Conservation (phyloP, 2,888 invertebrate genomes). For the Epicampocera succincta region DNA sequence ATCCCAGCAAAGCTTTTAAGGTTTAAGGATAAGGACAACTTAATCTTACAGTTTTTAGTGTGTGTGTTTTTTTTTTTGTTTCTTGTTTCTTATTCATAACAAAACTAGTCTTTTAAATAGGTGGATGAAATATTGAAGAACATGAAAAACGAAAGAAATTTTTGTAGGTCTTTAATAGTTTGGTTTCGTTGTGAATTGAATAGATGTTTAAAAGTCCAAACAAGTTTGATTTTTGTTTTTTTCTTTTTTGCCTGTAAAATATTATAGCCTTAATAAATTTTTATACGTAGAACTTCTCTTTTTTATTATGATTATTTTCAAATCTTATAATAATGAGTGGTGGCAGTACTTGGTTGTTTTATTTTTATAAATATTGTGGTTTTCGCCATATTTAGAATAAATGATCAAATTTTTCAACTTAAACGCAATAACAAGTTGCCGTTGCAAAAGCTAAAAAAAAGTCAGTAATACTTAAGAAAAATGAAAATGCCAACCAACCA, state of each 20-base stretch:
- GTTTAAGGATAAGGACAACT: slow-evolving; percentile 1
- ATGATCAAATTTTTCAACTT: slow-evolving; percentile 38
- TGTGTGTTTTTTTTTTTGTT: background rate
- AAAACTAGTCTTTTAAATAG: background rate
- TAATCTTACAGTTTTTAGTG: background rate
- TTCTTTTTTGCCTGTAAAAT: slow-evolving; percentile 31
- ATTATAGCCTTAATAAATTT: slow-evolving; percentile 45
- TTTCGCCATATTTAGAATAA: slow-evolving; percentile 62
- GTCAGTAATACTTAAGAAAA: background rate
- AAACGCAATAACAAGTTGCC: background rate
- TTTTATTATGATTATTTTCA: slow-evolving; percentile 21
- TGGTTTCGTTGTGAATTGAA: background rate
- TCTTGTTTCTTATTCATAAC: background rate
- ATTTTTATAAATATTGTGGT: slow-evolving; percentile 59
- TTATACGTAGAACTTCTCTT: slow-evolving; percentile 41
- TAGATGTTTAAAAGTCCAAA: background rate
- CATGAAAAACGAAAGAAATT: background rate
- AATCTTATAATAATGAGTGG: slow-evolving; percentile 25
- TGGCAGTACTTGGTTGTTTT: slow-evolving; percentile 28
- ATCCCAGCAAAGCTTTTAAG: background rate
- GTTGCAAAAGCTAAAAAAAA: background rate
- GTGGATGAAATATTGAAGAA: background rate
- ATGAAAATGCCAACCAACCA: no score
- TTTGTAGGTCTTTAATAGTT: background rate
- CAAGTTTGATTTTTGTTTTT: background rate